phyloP scores from a whole-genome alignment of 2,113 vertebrate species.

The Coptodon bakossiorum region DNA sequence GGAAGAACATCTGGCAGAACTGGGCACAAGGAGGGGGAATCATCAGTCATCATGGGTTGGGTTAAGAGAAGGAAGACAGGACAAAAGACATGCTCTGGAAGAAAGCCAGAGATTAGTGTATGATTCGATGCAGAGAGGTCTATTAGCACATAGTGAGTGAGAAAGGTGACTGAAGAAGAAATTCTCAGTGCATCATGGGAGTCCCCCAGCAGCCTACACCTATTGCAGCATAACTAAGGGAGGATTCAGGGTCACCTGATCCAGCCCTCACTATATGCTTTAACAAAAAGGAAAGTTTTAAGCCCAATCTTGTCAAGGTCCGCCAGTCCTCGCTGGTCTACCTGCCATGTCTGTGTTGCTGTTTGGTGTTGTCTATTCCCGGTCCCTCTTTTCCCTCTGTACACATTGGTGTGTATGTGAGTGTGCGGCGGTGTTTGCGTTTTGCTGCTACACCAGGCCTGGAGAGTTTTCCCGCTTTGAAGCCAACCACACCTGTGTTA shows the following conservation, averaged over 20 bases:
- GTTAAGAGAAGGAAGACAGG: not conserved
- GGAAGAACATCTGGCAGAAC: not conserved
- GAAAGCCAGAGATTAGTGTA: not conserved
- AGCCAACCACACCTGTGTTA: no score
- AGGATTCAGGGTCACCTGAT: not conserved
- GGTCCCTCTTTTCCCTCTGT: no score
- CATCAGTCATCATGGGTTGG: not conserved
- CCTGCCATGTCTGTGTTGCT: no score
- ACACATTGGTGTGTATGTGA: no score
- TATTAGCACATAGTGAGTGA: not conserved
- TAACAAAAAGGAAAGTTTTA: no score
- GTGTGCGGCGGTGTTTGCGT: no score
- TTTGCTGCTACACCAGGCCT: no score
- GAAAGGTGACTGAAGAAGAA: not conserved
- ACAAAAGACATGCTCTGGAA: not conserved
- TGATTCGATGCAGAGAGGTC: not conserved
- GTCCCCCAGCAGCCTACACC: not conserved
- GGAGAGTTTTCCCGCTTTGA: no score
- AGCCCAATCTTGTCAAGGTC: no score
- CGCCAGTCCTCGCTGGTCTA: no score
- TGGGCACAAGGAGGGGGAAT: not conserved
- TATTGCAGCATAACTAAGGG: not conserved
- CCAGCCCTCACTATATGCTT: not conserved
- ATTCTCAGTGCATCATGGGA: not conserved
- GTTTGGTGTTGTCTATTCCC: no score